Percentiles rank a stretch among this genome's conserved stretches.
These are phyloP conservation scores for Drosophila monieri DNA, from an alignment of 2,888 invertebrate species.

Conservation along the genomic window DNA sequence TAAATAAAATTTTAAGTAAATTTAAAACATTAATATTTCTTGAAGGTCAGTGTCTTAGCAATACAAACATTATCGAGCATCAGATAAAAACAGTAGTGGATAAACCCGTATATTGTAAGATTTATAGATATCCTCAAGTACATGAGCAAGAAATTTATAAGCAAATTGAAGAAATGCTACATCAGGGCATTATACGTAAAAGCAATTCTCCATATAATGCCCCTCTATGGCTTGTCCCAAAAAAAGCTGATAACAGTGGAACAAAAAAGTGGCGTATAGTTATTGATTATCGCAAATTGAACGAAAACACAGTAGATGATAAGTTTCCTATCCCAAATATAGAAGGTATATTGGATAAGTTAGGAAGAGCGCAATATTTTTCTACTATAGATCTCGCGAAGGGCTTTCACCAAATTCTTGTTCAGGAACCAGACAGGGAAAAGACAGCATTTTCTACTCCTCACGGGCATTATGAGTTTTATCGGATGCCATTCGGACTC, in stretches of 20 bases:
- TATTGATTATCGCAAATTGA: constrained; percentile 23
- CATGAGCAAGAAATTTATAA: too few species aligned
- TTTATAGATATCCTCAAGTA: too few species aligned
- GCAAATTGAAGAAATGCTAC: too few species aligned
- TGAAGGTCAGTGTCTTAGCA: too few species aligned
- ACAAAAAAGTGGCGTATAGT: constrained; percentile 21
- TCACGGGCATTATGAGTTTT: constrained; percentile 31
- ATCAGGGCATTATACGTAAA: too few species aligned
- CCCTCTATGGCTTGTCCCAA: too few species aligned
- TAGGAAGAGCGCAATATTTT: constrained; percentile 58
- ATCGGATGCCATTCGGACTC: constrained; percentile 22
- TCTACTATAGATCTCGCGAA: constrained; percentile 53
- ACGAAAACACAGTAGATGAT: constrained; percentile 32
- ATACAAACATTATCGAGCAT: too few species aligned
- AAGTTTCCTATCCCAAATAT: constrained; percentile 46
- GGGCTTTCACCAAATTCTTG: constrained; percentile 44
- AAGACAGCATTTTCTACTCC: constrained; percentile 53
- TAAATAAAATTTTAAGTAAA: constrained; percentile 27
- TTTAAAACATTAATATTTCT: constrained; percentile 28
- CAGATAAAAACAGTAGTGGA: too few species aligned
- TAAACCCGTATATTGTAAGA: too few species aligned
- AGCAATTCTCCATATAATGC: too few species aligned
- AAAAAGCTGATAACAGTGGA: too few species aligned
- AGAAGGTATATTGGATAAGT: constrained; percentile 51
- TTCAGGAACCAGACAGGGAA: constrained; percentile 41